These are phyloP conservation scores for Characodon lateralis DNA, from an alignment of 2,797 vertebrate genomes.

Conservation along the genomic window DNA sequence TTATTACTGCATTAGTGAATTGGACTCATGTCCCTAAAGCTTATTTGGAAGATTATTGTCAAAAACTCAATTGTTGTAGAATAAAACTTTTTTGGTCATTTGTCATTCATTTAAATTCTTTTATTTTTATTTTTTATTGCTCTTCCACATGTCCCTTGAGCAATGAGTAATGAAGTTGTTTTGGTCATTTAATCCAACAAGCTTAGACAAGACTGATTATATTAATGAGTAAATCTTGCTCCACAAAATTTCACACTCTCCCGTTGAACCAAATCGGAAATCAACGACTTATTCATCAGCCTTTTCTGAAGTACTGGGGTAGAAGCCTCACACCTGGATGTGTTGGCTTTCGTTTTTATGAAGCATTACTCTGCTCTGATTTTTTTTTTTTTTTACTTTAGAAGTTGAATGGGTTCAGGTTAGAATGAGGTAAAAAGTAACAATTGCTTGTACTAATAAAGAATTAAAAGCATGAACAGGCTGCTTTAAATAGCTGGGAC, in stretches of 20 bases:
- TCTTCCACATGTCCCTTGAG: not conserved
- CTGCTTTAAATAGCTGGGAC: not conserved
- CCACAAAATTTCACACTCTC: not conserved
- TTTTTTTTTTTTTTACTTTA: conserved; percentile 2
- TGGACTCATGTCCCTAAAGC: not conserved
- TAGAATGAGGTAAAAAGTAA: conserved; percentile 8
- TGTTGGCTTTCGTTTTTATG: conserved; percentile 28
- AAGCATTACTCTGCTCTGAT: conserved; percentile 23
- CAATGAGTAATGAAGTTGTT: not conserved
- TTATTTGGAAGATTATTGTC: not conserved
- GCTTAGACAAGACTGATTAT: not conserved
- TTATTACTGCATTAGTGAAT: not conserved
- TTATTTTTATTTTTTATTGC: not conserved
- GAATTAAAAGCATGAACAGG: not conserved
- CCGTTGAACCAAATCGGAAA: conserved; percentile 17
- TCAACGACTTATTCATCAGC: conserved; percentile 16
- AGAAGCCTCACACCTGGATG: conserved; percentile 41
- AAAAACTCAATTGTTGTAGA: not conserved
- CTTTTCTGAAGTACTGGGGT: conserved; percentile 28
- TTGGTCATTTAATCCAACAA: conserved; percentile 4
- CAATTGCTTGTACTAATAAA: not conserved
- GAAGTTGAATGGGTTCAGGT: conserved; percentile 23
- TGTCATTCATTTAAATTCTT: not conserved
- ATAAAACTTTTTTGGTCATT: not conserved
- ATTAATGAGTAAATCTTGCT: conserved; percentile 1